Evolutionary conservation across 2,888 invertebrate species (phyloP).

Genomic region (Osedax frankpressi): DNA sequence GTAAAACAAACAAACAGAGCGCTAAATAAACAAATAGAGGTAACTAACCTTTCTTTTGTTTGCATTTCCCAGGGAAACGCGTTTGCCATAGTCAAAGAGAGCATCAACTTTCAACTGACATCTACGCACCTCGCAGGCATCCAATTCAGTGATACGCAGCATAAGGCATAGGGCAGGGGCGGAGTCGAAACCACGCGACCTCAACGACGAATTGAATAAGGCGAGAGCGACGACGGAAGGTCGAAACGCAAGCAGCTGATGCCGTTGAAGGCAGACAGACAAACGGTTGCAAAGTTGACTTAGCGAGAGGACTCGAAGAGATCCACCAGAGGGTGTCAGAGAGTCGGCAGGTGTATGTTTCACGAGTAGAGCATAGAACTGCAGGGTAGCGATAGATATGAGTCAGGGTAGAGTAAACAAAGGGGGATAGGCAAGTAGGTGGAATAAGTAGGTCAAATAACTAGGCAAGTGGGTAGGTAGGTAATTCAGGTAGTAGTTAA

Average conservation of each 20-base stretch:
- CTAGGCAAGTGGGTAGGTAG: too few relatives aligned
- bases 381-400: background rate
- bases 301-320: background rate
- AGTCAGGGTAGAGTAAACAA: too few relatives aligned
- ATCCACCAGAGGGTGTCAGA: background rate
- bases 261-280: background rate
- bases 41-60: background rate
- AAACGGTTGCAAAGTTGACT: background rate
- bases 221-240: background rate
- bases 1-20: too few relatives aligned
- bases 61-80: background rate
- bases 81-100: background rate
- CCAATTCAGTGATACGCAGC: background rate
- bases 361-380: background rate
- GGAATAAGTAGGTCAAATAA: too few relatives aligned
- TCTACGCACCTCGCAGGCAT: background rate
- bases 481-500: too few relatives aligned
- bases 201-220: background rate
- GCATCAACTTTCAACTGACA: background rate
- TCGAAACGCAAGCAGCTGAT: background rate
- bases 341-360: background rate
- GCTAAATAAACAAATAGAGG: too few relatives aligned
- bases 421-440: too few relatives aligned
- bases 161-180: background rate
- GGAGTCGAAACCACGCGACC: background rate